Evolutionary conservation across 1,140 invertebrate species (phyloP).

Genomic region (Drosophila carrolli): DNA sequence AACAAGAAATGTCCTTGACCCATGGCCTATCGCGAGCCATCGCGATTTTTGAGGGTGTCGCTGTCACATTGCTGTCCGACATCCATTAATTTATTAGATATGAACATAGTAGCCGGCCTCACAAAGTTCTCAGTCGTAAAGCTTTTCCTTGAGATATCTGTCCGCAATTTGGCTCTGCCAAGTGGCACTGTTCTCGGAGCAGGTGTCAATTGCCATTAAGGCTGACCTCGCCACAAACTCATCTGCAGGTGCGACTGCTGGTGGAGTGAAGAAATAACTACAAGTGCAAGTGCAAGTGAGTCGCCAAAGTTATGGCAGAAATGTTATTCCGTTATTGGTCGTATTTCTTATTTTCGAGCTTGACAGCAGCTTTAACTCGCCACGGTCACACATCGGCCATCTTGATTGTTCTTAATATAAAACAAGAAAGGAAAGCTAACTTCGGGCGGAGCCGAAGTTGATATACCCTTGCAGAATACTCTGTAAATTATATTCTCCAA

Average conservation of each 20-base stretch:
- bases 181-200: constrained; percentile 25
- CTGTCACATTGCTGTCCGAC: neutral
- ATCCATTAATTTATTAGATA: constrained; percentile 27
- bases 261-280: constrained; percentile 15
- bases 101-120: neutral
- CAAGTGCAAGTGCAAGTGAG: constrained; percentile 3
- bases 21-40: too few relatives aligned
- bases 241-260: constrained; percentile 26
- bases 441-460: too few relatives aligned
- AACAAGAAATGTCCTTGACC: too few relatives aligned
- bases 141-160: constrained; percentile 20
- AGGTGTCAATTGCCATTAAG: constrained; percentile 65
- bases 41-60: too few relatives aligned
- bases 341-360: constrained; percentile 36
- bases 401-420: neutral
- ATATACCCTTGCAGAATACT: too few relatives aligned
- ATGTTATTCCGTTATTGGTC: constrained; percentile 27
- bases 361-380: constrained; percentile 32
- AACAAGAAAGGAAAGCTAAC: too few relatives aligned
- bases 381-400: constrained; percentile 11
- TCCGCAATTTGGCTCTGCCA: constrained; percentile 16
- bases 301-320: constrained; percentile 17
- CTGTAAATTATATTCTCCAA: too few relatives aligned
- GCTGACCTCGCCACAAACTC: constrained; percentile 33
- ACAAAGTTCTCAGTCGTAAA: constrained; percentile 20